Base-by-base conservation (phyloP, 2,797 vertebrate species). In the Corythornis leucogaster region DNA sequence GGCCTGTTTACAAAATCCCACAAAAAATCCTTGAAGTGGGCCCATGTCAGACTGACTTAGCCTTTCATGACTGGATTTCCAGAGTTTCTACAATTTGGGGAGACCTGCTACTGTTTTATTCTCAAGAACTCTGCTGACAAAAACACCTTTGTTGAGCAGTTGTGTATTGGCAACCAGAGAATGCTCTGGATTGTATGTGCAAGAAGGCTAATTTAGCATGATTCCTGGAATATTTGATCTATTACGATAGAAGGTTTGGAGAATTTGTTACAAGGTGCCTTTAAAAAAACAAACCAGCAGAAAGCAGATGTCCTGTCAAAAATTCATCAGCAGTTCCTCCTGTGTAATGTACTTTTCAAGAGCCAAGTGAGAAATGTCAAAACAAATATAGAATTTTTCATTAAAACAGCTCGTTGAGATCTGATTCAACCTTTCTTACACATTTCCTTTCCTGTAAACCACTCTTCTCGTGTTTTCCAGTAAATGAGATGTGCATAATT, bases 401-500 rank as follows among this genome's bases (percentile, higher is more conserved):
- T 90, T 95, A 64, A 45, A 94, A 31, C 53, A 64, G 76, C 18
- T 76, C 51, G 89, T 87, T 0, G 12, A 87, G 92, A 93, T 84
- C 30, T 33, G 86, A 91, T 95, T 84, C 95, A 91, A 62, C 61
- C 12, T 84, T 93, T 95, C 66, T 87, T 57, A 53, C 59, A 87
- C 4, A 0, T 82, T 83, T 58, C 40, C 31, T 63, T 96, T 97
- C 93, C 66, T 11, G 59, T 89, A 94, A 96, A 93, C 53, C 28
- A 20, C 87, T 55, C 87, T 85, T 89, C 82, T 89, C 62, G 25
- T 96, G 68, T 77, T 81, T 94, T 89, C 85, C 94, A 79, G 81
- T 94, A 95, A 93, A 92, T 75, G 92, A 84, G 89, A 93, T 80
- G 43, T 94, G 66, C 48, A 62, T 94, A 87, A 69, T 94, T 92